Evolutionary conservation across 2,113 vertebrate species (phyloP).

Genomic region (Pomatostomus ruficeps): DNA sequence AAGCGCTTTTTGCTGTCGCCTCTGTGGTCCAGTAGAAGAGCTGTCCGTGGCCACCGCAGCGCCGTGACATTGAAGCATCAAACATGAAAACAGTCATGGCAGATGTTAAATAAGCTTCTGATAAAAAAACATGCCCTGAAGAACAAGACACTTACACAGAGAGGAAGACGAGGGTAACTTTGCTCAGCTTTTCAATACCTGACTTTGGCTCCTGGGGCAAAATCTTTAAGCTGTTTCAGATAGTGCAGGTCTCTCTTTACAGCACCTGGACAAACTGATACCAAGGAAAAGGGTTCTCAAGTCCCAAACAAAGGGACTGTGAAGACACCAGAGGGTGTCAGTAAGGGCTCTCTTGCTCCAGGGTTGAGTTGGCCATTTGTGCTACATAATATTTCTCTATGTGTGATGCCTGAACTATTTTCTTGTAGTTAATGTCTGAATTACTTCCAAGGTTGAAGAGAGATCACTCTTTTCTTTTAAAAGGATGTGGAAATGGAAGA

Average conservation of each 20-base stretch:
- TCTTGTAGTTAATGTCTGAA: background rate
- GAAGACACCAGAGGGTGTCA: background rate
- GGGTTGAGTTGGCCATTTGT: background rate
- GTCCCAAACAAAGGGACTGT: background rate
- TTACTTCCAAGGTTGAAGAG: background rate
- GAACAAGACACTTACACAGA: background rate
- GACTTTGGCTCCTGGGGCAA: background rate
- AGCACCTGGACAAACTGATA: background rate
- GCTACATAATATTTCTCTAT: background rate
- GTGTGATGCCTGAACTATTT: background rate
- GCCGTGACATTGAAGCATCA: no score
- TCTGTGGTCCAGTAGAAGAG: no score
- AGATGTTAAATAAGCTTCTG: background rate
- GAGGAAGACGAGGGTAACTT: background rate
- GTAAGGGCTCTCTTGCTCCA: background rate
- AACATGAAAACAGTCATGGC: background rate
- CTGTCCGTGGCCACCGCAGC: no score
- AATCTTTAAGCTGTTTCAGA: background rate
- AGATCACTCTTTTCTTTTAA: background rate
- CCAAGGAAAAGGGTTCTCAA: background rate
- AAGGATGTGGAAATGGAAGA: constrained; percentile 3
- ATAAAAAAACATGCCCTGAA: background rate
- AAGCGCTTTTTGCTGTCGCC: no score
- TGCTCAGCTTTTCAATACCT: background rate
- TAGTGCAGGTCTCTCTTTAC: background rate